A percentile compares a stretch with the other conserved stretches of the same genome.
phyloP scores from a whole-genome alignment of 37 sponge, comb jelly and placozoan genomes.

The Agelas oroides region DNA sequence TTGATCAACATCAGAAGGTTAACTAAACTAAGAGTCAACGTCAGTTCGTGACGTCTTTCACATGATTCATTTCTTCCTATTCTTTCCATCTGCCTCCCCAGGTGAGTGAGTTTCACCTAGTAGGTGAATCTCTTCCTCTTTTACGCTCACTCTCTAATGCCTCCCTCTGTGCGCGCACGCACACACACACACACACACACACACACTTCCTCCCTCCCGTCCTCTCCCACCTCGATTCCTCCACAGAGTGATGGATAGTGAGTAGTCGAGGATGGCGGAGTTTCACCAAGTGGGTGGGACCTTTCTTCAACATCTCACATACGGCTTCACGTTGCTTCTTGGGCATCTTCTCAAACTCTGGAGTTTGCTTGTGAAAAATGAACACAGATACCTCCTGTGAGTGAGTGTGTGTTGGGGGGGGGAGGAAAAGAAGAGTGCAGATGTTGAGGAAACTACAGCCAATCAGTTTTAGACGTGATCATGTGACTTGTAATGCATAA shows the following conservation, averaged over 20 bases:
- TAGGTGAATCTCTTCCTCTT: too few relatives aligned
- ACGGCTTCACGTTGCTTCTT: slow-evolving; percentile 70
- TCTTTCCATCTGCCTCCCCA: background rate
- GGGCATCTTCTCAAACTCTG: slow-evolving; percentile 75
- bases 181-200: too few relatives aligned
- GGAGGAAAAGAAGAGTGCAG: background rate
- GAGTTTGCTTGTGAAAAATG: slow-evolving; percentile 71
- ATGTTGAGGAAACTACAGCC: background rate
- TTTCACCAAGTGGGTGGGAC: slow-evolving; percentile 66
- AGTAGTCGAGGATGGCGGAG: slow-evolving; percentile 81
- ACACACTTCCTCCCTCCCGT: too few relatives aligned
- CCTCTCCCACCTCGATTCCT: slow-evolving; percentile 72
- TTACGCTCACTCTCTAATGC: too few relatives aligned
- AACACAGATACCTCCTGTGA: slow-evolving; percentile 76
- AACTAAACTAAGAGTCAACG: background rate
- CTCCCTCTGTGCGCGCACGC: too few relatives aligned
- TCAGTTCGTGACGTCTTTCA: background rate
- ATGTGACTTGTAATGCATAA: too few relatives aligned
- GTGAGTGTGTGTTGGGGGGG: background rate
- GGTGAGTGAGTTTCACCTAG: too few relatives aligned
- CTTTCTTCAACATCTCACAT: slow-evolving; percentile 64
- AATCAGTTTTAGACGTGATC: background rate
- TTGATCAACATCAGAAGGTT: background rate
- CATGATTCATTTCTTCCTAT: background rate
- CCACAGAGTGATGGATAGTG: slow-evolving; percentile 83